Evolutionary conservation across 1,140 invertebrate species (phyloP).

Genomic region (Coboldia fuscipes): DNA sequence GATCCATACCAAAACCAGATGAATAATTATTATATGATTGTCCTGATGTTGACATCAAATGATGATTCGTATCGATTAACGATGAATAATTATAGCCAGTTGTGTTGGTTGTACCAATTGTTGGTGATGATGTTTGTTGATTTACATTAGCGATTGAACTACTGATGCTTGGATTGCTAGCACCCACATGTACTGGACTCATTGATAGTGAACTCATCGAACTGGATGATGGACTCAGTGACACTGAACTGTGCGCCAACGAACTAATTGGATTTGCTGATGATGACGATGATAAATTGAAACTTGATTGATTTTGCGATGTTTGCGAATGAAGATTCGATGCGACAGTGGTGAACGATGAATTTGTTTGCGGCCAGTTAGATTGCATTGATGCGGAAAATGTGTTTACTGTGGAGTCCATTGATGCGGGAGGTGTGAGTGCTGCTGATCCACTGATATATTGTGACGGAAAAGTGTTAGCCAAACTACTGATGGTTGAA

Average conservation of each 20-base stretch:
- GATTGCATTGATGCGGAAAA: no score
- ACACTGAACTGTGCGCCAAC: constrained; percentile 13
- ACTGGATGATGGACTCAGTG: constrained; percentile 11
- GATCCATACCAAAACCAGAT: background rate
- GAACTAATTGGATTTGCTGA: constrained; percentile 12
- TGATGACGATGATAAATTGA: background rate
- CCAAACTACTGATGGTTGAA: no score
- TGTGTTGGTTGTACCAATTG: no score
- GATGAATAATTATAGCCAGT: no score
- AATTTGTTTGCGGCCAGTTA: no score
- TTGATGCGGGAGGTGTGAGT: constrained; percentile 6
- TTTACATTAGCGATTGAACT: background rate
- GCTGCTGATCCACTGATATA: constrained; percentile 14
- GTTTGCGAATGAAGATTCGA: background rate
- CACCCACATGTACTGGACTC: constrained; percentile 3
- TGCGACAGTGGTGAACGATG: background rate
- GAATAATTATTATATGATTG: background rate
- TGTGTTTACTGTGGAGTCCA: background rate
- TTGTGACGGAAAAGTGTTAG: constrained; percentile 8
- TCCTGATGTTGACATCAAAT: background rate
- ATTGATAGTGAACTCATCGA: constrained; percentile 1
- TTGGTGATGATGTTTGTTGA: background rate
- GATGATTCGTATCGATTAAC: background rate
- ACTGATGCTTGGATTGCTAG: constrained; percentile 1
- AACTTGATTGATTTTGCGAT: no score